Evolutionary conservation across 2,888 invertebrate species (phyloP).

Genomic region (Phrixothrix hirtus): DNA sequence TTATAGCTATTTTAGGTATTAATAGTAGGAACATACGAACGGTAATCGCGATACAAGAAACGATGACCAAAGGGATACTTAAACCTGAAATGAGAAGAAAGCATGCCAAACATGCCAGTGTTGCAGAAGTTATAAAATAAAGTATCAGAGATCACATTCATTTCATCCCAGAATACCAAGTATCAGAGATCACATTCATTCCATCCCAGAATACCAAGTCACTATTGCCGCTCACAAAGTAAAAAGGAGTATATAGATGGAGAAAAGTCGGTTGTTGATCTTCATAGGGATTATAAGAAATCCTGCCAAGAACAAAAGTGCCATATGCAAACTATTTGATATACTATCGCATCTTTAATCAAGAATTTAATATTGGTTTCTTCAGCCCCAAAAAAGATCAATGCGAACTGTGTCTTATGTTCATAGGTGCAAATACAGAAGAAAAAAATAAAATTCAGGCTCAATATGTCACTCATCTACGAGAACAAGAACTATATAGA

Average conservation of each 20-base stretch:
- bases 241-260: not conserved
- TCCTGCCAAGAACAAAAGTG: not conserved
- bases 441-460: not conserved
- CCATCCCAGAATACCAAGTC: not conserved
- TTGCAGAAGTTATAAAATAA: not conserved
- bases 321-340: too few species aligned
- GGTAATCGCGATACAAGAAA: not conserved
- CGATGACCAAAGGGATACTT: not conserved
- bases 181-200: not conserved
- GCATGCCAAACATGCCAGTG: not conserved
- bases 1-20: not conserved
- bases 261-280: too few species aligned
- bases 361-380: constrained; percentile 4
- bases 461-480: constrained; percentile 17
- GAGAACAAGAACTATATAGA: constrained; percentile 22
- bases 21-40: not conserved
- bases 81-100: not conserved
- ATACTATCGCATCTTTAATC: too few species aligned
- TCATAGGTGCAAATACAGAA: not conserved
- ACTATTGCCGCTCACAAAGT: not conserved
- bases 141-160: not conserved
- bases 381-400: not conserved
- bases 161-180: not conserved
- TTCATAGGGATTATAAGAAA: not conserved
- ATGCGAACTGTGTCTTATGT: not conserved